Evolutionary conservation across 2,888 invertebrate genomes (phyloP).

Genomic region (Drosophila bunnanda): DNA sequence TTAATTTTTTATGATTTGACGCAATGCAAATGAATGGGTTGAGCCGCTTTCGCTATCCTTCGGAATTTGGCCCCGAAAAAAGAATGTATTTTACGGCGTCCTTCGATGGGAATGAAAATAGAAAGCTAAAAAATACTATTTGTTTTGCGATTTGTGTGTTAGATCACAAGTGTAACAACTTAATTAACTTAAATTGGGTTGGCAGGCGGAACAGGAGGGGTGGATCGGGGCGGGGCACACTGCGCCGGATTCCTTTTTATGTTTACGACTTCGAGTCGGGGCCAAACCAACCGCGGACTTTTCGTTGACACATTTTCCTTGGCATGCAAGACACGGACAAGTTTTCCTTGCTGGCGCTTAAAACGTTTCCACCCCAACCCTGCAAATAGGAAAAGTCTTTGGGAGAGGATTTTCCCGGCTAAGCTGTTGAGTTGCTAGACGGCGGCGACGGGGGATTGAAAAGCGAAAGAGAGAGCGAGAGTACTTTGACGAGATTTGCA

Average conservation of each 20-base stretch:
- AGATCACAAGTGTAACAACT: constrained; percentile 57
- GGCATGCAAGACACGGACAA: constrained; percentile 76
- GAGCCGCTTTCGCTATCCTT: constrained; percentile 9
- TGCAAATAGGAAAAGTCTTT: constrained; percentile 17
- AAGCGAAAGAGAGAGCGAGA: constrained; percentile 6
- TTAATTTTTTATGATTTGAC: constrained; percentile 29
- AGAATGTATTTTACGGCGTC: constrained; percentile 8
- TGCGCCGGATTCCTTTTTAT: constrained; percentile 53
- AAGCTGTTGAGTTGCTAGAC: constrained; percentile 54
- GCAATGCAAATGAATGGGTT: constrained; percentile 32
- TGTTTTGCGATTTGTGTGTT: constrained; percentile 45
- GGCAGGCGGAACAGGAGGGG: constrained; percentile 8
- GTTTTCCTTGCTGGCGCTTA: constrained; percentile 73
- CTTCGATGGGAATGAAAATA: constrained; percentile 13
- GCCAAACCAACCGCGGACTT: constrained; percentile 11
- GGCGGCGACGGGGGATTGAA: constrained; percentile 12
- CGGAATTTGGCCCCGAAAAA: constrained; percentile 5
- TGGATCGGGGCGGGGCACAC: constrained; percentile 28
- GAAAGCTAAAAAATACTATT: constrained; percentile 9
- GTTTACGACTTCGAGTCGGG: constrained; percentile 47
- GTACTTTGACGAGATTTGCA: constrained; percentile 71
- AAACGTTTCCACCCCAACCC: constrained; percentile 55
- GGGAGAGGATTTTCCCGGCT: constrained; percentile 61
- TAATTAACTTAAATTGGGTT: constrained; percentile 65
- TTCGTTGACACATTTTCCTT: constrained; percentile 69